Base-by-base conservation (phyloP, 2,888 invertebrate genomes). In the Spatulosminthurus flaviceps region DNA sequence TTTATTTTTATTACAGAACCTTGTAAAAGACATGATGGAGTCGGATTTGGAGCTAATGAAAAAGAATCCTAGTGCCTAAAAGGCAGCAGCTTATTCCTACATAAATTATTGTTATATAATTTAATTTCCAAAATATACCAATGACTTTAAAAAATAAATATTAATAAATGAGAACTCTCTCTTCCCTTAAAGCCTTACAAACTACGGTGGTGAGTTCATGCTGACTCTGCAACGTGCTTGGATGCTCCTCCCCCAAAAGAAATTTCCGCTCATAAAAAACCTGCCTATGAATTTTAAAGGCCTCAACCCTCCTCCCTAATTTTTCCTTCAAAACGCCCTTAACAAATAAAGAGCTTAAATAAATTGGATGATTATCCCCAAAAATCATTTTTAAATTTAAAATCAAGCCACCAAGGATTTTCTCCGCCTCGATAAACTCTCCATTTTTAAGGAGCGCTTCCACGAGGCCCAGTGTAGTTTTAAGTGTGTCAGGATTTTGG, bases 21-120 rank as follows among this genome's bases (percentile, higher is more conserved):
- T 99, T 67, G 97, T 98, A 1, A 92, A 92, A 86, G 98, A 98
- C 87, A 98, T 98, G 98, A 93, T 98, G 90, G 91, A 92, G 41
- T 92, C 95, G 0, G 98, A 98, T 88, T 90, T 98, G 51, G 92
- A 91, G 85, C 89, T 98, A 79, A 98, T 98, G 98, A 93, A 91
- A 87, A 91, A 90, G 84, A 94, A 98, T 89, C 97, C 98, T 5
- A 90, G 91, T 85, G 98, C 98, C 82, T 98, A 79, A 85, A n/a
- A n/a, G n/a, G n/a, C n/a, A n/a, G n/a, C n/a, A n/a, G n/a, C n/a
- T n/a, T n/a, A n/a, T n/a, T n/a, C n/a, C n/a, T n/a, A n/a, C n/a
- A 41, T 41, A 41, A 41, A 7, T 41, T 7, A 41, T 41, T 41
- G 41, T 41, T 41, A 41, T 41, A 41, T 9, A 9, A 41, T 9